These are phyloP conservation scores for Ceratina japonica DNA, from an alignment of 1,140 invertebrate genomes.

Conservation along the genomic window DNA sequence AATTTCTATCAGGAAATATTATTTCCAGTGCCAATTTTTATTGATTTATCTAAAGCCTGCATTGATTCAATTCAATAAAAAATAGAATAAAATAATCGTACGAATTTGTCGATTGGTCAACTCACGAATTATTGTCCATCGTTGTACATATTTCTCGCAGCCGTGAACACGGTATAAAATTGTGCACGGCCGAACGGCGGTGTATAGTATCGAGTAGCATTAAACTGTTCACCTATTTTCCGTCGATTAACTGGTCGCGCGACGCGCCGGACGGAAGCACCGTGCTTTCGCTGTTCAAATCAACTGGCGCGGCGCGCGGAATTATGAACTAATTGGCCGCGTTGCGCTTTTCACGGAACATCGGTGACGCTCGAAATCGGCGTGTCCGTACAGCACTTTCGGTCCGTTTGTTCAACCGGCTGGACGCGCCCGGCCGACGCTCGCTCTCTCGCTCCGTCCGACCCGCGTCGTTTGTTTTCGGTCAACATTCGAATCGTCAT, in stretches of 20 bases:
- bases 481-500: slow-evolving; percentile 49
- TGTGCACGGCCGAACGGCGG: background rate
- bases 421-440: background rate
- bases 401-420: slow-evolving; percentile 6
- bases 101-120: no score
- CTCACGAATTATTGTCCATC: background rate
- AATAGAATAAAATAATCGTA: no score
- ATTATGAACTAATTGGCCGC: slow-evolving; percentile 40
- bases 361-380: slow-evolving; percentile 15
- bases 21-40: no score
- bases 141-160: background rate
- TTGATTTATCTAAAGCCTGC: no score
- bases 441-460: background rate
- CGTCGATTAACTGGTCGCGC: slow-evolving; percentile 6
- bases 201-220: background rate
- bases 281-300: background rate
- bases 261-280: slow-evolving; percentile 1
- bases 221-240: slow-evolving; percentile 3
- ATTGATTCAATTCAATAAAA: no score
- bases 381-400: no score
- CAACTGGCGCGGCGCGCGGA: background rate
- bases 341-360: slow-evolving; percentile 21
- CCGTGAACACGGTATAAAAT: background rate
- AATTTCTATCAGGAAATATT: no score
- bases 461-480: slow-evolving; percentile 32